phyloP scores from a whole-genome alignment of 2,113 vertebrate species.

The Nicator chloris region DNA sequence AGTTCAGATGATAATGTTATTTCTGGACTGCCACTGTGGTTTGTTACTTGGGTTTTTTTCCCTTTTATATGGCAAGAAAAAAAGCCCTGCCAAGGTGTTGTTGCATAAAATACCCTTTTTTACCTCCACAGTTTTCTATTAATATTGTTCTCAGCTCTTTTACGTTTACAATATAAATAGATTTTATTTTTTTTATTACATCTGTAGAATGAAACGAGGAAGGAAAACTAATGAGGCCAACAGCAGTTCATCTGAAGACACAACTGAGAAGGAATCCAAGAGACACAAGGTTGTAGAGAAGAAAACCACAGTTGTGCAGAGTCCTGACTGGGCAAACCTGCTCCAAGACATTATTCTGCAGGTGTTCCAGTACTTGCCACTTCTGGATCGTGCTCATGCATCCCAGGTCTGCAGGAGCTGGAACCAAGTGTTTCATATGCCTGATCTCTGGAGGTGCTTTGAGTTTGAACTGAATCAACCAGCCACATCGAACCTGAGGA shows the following conservation, averaged over 20 bases:
- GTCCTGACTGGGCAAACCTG: slow-evolving; percentile 82
- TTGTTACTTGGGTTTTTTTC: background rate
- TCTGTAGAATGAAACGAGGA: slow-evolving; percentile 87
- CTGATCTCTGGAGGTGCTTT: slow-evolving; percentile 95
- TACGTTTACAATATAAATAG: background rate
- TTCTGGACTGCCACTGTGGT: background rate
- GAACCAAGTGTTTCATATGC: slow-evolving; percentile 98
- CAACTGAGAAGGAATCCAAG: slow-evolving; percentile 71
- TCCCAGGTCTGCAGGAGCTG: slow-evolving; percentile 91
- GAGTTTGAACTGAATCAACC: slow-evolving; percentile 97
- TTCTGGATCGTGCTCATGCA: slow-evolving; percentile 91
- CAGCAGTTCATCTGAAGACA: slow-evolving; percentile 68
- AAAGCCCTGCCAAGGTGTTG: background rate
- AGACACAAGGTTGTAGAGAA: slow-evolving; percentile 69
- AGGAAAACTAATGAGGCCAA: slow-evolving; percentile 73
- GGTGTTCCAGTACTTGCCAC: slow-evolving; percentile 90
- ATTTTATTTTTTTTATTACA: background rate
- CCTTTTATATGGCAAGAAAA: background rate
- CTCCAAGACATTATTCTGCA: slow-evolving; percentile 92
- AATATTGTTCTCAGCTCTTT: background rate
- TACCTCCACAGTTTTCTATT: background rate
- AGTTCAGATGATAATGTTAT: background rate
- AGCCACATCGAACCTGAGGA: slow-evolving; percentile 92
- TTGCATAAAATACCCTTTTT: background rate
- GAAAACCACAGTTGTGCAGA: background rate